Evolutionary conservation across 2,888 invertebrate species (phyloP).

Genomic region (Phania funesta): DNA sequence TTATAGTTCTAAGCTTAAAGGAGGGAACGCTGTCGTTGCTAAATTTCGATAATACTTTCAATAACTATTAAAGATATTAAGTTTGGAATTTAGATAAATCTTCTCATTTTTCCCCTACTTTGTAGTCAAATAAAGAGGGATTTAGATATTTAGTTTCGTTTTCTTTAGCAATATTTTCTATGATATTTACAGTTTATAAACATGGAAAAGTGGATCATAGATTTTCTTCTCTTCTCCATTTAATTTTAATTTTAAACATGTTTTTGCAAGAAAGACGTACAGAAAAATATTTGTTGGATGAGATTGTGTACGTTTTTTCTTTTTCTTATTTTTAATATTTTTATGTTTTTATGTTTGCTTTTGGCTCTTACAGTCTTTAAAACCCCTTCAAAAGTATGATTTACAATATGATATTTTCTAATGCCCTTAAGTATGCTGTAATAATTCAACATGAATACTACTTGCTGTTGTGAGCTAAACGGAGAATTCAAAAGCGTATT

Average conservation of each 20-base stretch:
- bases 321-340: background rate
- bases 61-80: constrained; percentile 63
- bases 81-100: constrained; percentile 54
- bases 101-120: background rate
- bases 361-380: background rate
- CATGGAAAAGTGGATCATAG: constrained; percentile 47
- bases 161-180: no score
- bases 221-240: background rate
- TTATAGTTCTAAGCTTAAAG: background rate
- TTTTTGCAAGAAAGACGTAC: background rate
- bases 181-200: constrained; percentile 47
- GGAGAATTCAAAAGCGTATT: background rate
- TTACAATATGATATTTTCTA: constrained; percentile 10
- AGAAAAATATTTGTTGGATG: background rate
- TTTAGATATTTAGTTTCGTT: background rate
- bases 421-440: constrained; percentile 31
- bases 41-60: constrained; percentile 58
- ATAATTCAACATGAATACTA: background rate
- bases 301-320: background rate
- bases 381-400: constrained; percentile 36
- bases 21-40: constrained; percentile 9
- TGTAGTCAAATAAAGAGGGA: background rate
- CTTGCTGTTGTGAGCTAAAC: background rate
- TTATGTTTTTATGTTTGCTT: background rate
- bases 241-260: constrained; percentile 7